Evolutionary conservation across 2,888 invertebrate species (phyloP), one percentile per base, ranked within the genome.

Genomic region (Pristionchus mayeri): DNA sequence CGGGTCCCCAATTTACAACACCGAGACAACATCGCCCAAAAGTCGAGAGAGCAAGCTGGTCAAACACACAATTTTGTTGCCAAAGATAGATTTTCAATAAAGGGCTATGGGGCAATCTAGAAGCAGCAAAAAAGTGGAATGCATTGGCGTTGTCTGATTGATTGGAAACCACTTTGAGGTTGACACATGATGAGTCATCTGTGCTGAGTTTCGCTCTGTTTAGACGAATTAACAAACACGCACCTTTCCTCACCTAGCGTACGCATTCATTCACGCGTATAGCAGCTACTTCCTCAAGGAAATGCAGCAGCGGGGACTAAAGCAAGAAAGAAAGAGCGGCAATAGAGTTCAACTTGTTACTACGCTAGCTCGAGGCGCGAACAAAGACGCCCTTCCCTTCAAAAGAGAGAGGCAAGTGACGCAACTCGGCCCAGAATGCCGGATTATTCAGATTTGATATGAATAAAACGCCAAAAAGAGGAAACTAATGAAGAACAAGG

Each of bases 311-410:
- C n/a, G n/a, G n/a, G n/a, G n/a, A 34, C 63, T 11, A 30, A 30
- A 63, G 44, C 44, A 44, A 44, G 6, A 44, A 13, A 44, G 6
- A 44, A 44, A 13, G 13, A 57, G 52, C 21, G 21, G 57, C 57
- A 6, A 34, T 18, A 34, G 63, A 34, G 63, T 63, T 63, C 63
- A 63, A 63, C 63, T 63, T 63, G 63, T 63, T 63, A 63, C 63
- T 63, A 34, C 63, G 18, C 63, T 16, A 30, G 34, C 63, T n/a
- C 24, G 60, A 0, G 13, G 44, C 16, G 34, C 34, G 63, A 63
- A 63, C 63, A 63, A 63, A 18, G 63, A 21, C 30, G 21, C 63
- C 11, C 27, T 30, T 27, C 9, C 7, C 52, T 52, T 18, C 27
- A 60, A 27, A 30, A 11, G 63, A 6, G 13, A 24, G 21, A 18